A percentile compares a stretch with the other conserved stretches of the same genome.
Evolutionary conservation across 2,888 invertebrate species (phyloP).

Genomic region (Pristionchus fissidentatus): DNA sequence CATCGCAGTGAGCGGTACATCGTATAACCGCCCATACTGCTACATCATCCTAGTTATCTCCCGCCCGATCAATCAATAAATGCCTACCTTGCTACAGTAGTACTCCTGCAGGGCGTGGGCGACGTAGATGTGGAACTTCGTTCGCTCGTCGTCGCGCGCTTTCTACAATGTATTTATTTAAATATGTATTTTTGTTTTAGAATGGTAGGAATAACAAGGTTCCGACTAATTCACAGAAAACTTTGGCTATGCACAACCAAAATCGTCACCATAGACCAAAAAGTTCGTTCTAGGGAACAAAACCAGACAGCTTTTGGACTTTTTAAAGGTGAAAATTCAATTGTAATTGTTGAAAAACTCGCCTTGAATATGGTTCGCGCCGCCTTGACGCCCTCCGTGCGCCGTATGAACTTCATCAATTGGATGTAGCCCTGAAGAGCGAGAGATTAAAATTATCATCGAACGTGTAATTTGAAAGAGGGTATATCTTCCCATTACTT

Average conservation of each 20-base stretch:
- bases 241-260: too few relatives aligned
- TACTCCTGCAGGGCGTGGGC: conserved; percentile 99
- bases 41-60: not conserved
- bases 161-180: conserved; percentile 74
- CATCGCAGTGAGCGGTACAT: too few relatives aligned
- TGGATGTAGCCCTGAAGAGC: conserved; percentile 89
- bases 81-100: conserved; percentile 88
- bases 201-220: too few relatives aligned
- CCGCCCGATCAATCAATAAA: not conserved
- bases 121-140: conserved; percentile 93
- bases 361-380: conserved; percentile 92
- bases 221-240: too few relatives aligned
- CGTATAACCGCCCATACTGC: too few relatives aligned
- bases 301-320: too few relatives aligned
- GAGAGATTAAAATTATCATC: not conserved
- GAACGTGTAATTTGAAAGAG: too few relatives aligned
- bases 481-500: too few relatives aligned
- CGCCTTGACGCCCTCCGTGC: conserved; percentile 97
- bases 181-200: not conserved
- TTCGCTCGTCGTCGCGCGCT: conserved; percentile 89
- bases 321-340: too few relatives aligned
- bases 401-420: conserved; percentile 97
- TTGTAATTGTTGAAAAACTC: too few relatives aligned
- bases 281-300: too few relatives aligned
- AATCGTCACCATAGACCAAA: too few relatives aligned